phyloP scores from a whole-genome alignment of 2,888 invertebrate species.

The Thereva nobilitata region DNA sequence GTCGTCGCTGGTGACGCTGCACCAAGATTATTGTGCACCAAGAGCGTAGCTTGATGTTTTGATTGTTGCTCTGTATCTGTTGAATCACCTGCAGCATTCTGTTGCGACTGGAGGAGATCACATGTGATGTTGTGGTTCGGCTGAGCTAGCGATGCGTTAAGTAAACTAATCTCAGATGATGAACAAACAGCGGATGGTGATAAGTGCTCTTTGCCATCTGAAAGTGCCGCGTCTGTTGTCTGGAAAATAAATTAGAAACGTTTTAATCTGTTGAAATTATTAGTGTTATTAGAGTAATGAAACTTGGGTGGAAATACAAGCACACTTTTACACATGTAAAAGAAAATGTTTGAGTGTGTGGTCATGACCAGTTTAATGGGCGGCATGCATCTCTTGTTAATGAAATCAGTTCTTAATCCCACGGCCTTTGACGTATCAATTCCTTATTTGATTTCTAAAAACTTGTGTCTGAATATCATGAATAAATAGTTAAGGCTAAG shows the following conservation, averaged over 20 bases:
- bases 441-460: too few species aligned
- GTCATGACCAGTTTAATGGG: too few species aligned
- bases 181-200: slow-evolving; percentile 37
- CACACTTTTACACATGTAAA: too few species aligned
- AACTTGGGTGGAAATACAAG: too few species aligned
- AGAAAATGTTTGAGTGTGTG: too few species aligned
- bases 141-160: neutral
- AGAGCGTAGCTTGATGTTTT: neutral
- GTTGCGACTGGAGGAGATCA: slow-evolving; percentile 29
- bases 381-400: too few species aligned
- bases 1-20: too few species aligned
- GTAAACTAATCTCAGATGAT: slow-evolving; percentile 36
- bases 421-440: too few species aligned
- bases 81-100: neutral
- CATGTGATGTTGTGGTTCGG: slow-evolving; percentile 19
- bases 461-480: too few species aligned
- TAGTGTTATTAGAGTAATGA: too few species aligned
- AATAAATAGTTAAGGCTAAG: too few species aligned
- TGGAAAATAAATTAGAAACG: slow-evolving; percentile 36
- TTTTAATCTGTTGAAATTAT: slow-evolving; percentile 11
- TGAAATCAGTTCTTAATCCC: too few species aligned
- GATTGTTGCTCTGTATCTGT: slow-evolving; percentile 4
- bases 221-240: slow-evolving; percentile 48
- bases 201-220: slow-evolving; percentile 46
- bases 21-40: slow-evolving; percentile 15